Percentiles rank a stretch among this genome's conserved stretches.
phyloP scores from a whole-genome alignment of 2,113 vertebrate species.

The Oncorhynchus gorbuscha region DNA sequence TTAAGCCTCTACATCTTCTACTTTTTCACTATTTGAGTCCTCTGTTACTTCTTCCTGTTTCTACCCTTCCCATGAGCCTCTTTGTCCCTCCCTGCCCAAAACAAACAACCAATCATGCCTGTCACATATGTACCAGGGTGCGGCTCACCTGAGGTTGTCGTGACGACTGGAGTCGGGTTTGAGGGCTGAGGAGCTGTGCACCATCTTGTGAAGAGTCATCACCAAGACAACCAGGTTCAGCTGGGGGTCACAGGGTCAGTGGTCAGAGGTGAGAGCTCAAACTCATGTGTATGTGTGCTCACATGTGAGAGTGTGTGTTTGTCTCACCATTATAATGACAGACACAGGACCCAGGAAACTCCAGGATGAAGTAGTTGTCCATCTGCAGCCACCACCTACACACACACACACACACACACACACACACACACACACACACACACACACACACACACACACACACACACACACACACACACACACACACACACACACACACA shows the following conservation, averaged over 20 bases:
- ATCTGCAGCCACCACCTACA: conserved; percentile 88
- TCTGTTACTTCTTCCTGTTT: background rate
- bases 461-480: conserved; percentile 15
- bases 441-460: conserved; percentile 21
- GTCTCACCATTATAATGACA: conserved; percentile 85
- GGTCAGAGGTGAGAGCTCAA: background rate
- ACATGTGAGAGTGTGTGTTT: background rate
- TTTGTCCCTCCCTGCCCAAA: background rate
- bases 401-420: no score
- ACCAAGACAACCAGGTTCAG: conserved; percentile 88
- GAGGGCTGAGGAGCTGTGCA: conserved; percentile 84
- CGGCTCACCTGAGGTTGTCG: conserved; percentile 88
- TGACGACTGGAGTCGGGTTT: conserved; percentile 93
- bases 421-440: background rate
- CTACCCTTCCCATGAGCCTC: background rate
- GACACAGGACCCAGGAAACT: conserved; percentile 90
- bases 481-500: background rate
- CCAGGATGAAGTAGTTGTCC: conserved; percentile 93
- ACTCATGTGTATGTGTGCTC: background rate
- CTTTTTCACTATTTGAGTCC: background rate
- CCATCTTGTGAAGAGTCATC: conserved; percentile 91
- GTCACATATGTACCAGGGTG: background rate
- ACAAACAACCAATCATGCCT: conserved; percentile 1
- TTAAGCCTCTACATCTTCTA: no score
- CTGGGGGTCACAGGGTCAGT: conserved; percentile 57